Base-by-base conservation (phyloP, 1,140 invertebrate species). In the Pseudomyrmex pallidus region DNA sequence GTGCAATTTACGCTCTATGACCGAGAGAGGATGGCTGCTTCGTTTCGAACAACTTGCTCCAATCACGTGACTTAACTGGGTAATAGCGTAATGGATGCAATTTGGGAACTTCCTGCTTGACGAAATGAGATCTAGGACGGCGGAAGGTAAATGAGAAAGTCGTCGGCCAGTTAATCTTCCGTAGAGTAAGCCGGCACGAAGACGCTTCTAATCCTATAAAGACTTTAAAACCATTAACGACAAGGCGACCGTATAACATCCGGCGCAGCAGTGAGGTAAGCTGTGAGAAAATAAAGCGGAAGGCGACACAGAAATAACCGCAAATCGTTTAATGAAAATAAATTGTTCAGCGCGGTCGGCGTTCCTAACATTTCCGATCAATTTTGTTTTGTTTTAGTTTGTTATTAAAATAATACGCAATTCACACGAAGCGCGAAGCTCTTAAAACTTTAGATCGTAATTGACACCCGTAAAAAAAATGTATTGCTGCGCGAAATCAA, bases 171-270 rank as follows among this genome's bases (percentile, higher is more conserved):
- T 82, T 82, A 74, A 82, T 82, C 78, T 74, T 74, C 78, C 78
- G 78, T 54, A 74, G 70, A 70, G 46, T 22, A 44, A 61, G 46
- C 48, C 80, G 59, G 70, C 70, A 76, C 61, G 61, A 59, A 83
- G 82, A 52, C 50, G 70, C 59, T 72, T 83, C 72, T 83, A 77
- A 83, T 83, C 73, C 73, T 66, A 83, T 83, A 77, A 83, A 82
- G 70, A 82, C 78, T 74, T 74, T 82, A 73, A 82, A 83, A 67
- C 82, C 74, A 35, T 76, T 83, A 83, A 76, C 73, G 82, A 83
- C 59, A 74, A 76, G 62, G 56, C 82, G 73, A 66, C 70, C 73
- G 82, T 83, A 83, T 77, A 76, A 70, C 67, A 72, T 35, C 66
- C 15, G 54, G 48, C 35, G 4, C 54, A 56, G 74, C 22, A 77